These are phyloP conservation scores for Conger conger DNA, from an alignment of 2,113 vertebrate species.

Conservation along the genomic window DNA sequence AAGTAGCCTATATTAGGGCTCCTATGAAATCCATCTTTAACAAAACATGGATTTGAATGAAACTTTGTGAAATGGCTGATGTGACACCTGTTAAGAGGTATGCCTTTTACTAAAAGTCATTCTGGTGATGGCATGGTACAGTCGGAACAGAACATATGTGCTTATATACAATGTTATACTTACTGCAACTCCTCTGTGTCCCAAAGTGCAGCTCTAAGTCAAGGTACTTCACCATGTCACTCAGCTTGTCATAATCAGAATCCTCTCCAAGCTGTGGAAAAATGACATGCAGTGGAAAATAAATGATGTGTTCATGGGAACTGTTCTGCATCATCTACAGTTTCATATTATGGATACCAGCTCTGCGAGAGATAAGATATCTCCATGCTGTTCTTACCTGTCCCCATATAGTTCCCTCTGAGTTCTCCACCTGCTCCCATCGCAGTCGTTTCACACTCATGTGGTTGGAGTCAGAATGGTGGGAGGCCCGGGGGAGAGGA, in stretches of 20 bases:
- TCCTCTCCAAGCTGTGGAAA: constrained; percentile 75
- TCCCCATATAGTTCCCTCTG: constrained; percentile 87
- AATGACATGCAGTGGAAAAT: too few relatives aligned
- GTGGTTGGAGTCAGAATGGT: constrained; percentile 77
- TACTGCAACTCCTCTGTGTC: constrained; percentile 81
- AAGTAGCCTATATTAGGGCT: not conserved
- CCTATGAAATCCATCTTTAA: not conserved
- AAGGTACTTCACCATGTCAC: constrained; percentile 88
- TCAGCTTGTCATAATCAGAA: constrained; percentile 85
- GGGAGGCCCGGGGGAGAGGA: constrained; percentile 58
- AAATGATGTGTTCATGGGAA: not conserved
- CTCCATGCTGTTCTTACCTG: constrained; percentile 65
- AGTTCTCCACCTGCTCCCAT: constrained; percentile 90
- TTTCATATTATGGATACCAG: not conserved
- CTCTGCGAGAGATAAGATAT: not conserved
- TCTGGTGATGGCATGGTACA: not conserved
- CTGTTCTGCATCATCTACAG: not conserved
- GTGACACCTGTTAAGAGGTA: not conserved
- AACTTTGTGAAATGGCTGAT: not conserved
- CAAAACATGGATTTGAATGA: not conserved
- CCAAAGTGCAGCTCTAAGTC: constrained; percentile 87
- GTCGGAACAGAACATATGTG: constrained; percentile 16
- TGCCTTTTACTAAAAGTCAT: not conserved
- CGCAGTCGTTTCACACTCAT: constrained; percentile 87
- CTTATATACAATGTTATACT: constrained; percentile 50